A percentile compares a stretch with the other conserved stretches of the same genome.
Conservation (phyloP, 2,797 vertebrate species). For the Octomys mimax region DNA sequence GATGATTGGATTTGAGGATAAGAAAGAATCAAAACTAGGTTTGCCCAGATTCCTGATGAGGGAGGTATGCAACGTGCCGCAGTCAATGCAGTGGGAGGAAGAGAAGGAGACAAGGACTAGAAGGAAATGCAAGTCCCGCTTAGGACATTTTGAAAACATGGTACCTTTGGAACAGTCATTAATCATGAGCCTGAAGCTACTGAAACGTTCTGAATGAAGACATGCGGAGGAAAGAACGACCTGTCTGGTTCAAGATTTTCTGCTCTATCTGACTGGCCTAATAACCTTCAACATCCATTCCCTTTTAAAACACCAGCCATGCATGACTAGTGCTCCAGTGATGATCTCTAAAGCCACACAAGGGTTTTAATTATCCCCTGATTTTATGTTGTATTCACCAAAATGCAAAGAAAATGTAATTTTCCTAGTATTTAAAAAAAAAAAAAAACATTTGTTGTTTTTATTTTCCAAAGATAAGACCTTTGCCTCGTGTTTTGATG, state of each 20-base stretch:
- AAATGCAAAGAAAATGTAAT: conserved; percentile 24
- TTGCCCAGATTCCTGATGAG: background rate
- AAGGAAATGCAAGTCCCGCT: background rate
- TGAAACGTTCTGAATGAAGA: conserved; percentile 1
- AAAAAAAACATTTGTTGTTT: conserved; percentile 53
- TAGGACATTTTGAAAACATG: background rate
- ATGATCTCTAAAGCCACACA: conserved; percentile 22
- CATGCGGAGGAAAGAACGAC: background rate
- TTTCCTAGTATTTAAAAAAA: conserved; percentile 24
- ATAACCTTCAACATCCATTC: conserved; percentile 59
- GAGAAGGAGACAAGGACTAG: background rate
- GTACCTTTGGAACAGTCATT: background rate
- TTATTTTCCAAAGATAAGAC: conserved; percentile 8
- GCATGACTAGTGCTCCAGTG: conserved; percentile 21
- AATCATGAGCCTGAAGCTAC: background rate
- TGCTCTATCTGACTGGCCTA: background rate
- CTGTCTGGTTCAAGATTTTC: background rate
- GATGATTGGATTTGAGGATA: background rate
- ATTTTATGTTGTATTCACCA: conserved; percentile 4
- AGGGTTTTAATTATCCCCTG: background rate
- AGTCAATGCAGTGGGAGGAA: background rate
- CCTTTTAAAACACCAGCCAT: background rate
- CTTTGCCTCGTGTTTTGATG: background rate
- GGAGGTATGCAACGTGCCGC: background rate
- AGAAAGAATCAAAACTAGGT: background rate